Evolutionary conservation across 2,797 vertebrate species (phyloP), one percentile per base, ranked within the genome.

Genomic region (Acipenser transmontanus): DNA sequence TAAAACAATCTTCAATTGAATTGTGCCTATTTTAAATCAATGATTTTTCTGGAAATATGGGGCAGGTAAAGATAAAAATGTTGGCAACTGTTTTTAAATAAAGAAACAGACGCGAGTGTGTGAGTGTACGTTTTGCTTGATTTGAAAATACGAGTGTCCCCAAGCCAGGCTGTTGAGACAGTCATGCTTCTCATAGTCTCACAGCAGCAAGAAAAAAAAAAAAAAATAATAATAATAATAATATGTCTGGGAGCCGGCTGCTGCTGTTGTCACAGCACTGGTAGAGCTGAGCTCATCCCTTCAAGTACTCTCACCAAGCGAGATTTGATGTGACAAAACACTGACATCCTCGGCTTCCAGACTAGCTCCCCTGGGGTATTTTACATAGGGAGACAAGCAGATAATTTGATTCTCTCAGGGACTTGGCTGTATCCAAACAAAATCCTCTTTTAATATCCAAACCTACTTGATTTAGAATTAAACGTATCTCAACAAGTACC

Each of bases 301-400:
- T 65, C 54, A 10, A 49, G 47, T 34, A 66, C 67, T 47, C 74
- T 77, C 73, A 72, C 77, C 87, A 80, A 85, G 79, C 79, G 75
- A 82, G 77, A 88, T 78, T 75, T 78, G 76, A 87, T 76, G 67
- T 83, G 84, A 88, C 86, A 86, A 88, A 86, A 82, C 81, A 85
- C 84, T 91, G 87, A 90, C 85, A 90, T 89, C 89, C 89, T 73
- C 82, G 86, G 85, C 77, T 83, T 76, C 78, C 82, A 83, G 78
- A 85, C 79, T 66, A 69, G 80, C 74, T 81, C 71, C 78, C 85
- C 81, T 77, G 65, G 80, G 80, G 84, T 79, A 76, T 83, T 87
- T 79, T 80, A 74, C 78, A 80, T 70, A 82, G 76, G 74, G 74
- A 54, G 52, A 60, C 66, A 62, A 75, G 65, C 69, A 70, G 74